Evolutionary conservation across 37 sponge, comb jelly and placozoan genomes (phyloP), one percentile per base, ranked within the genome.

Genomic region (Cladorhizidae sp.): DNA sequence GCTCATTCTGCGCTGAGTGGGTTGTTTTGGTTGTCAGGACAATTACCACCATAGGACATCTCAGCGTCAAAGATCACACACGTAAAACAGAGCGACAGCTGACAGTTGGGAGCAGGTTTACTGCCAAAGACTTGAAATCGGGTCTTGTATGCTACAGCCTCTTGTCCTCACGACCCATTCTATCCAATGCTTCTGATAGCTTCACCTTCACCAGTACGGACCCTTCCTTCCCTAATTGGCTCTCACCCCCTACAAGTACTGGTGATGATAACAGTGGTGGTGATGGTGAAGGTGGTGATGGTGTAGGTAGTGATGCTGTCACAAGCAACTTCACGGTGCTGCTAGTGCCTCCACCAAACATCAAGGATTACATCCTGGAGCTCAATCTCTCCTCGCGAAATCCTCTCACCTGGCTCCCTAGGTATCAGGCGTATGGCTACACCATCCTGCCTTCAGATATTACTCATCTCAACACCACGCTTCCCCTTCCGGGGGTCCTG

Each of bases 1-100:
- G 74, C 40, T 45, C 64, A 14, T 86, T 86, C 45, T 86, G 87
- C 35, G 67, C 75, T 14, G 50, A 79, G 21, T 80, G 50, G 64
- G 75, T 86, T 67, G 1, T 29, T 1, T 73, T 80, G 20, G 50
- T 22, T 5, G 29, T 86, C 14, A 21, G 0, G 11, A 14, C 31
- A 55, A 64, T 50, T 0, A 80, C 87, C 3, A 23, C 3, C 25
- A 35, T 5, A 0, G 87, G 87, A 6, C 5, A 45, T 7, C 64
- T 86, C 29, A 71, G 41, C 20, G 64, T 74, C 12, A 31, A 57
- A n/a, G 67, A 79, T 56, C 39, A 29, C 42, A 8, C 32, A 49
- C 52, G 36, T 67, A 63, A 74, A 49, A 67, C 74, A 65, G 33
- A 43, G 22, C 1, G 40, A 35, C 55, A 64, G 42, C 74, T 86